Conservation (phyloP, 2,888 invertebrate species). For the Drosophila imparisetae region DNA sequence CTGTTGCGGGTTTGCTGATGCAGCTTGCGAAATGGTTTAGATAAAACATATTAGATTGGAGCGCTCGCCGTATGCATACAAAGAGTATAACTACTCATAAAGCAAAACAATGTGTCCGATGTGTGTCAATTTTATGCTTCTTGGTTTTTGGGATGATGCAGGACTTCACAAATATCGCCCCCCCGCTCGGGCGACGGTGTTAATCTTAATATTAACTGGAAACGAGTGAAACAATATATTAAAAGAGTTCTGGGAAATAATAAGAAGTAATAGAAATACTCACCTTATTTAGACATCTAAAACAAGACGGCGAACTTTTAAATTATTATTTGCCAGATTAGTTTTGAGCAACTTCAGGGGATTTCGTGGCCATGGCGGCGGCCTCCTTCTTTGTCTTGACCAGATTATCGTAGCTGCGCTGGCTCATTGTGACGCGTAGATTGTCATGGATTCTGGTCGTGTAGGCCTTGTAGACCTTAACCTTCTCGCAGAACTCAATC, state of each 20-base stretch:
- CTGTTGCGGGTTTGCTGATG: slow-evolving; percentile 8
- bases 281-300: slow-evolving; percentile 46
- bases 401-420: slow-evolving; percentile 74
- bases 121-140: slow-evolving; percentile 7
- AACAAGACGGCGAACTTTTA: slow-evolving; percentile 18
- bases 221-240: not conserved
- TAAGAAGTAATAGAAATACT: too few species aligned
- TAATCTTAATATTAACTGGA: slow-evolving; percentile 44
- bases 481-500: slow-evolving; percentile 89
- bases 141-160: slow-evolving; percentile 1
- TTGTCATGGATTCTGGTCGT: slow-evolving; percentile 87
- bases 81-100: not conserved
- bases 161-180: slow-evolving; percentile 17
- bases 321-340: slow-evolving; percentile 9
- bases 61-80: slow-evolving; percentile 1
- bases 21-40: slow-evolving; percentile 3
- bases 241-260: too few species aligned
- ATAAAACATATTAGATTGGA: slow-evolving; percentile 6
- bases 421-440: slow-evolving; percentile 78
- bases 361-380: slow-evolving; percentile 5
- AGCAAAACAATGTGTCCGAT: slow-evolving; percentile 2
- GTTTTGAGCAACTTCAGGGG: slow-evolving; percentile 17
- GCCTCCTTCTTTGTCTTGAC: slow-evolving; percentile 55
- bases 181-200: slow-evolving; percentile 5
- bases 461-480: slow-evolving; percentile 88